A percentile compares a stretch with the other conserved stretches of the same genome.
Conservation (phyloP, 2,888 invertebrate species). For the Drosophila mettleri region DNA sequence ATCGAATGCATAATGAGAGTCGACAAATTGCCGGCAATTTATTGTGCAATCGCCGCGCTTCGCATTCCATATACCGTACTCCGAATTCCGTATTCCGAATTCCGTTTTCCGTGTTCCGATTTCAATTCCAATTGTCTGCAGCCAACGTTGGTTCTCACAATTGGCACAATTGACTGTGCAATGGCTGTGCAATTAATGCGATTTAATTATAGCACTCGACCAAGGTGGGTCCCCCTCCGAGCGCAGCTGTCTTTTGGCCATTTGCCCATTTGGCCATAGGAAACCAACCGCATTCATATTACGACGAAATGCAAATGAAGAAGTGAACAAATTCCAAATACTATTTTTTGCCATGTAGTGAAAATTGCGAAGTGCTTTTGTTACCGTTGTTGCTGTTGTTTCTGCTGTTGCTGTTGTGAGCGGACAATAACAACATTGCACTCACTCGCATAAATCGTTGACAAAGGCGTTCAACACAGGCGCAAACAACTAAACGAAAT, state of each 20-base stretch:
- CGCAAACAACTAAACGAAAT: slow-evolving; percentile 16
- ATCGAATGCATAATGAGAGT: slow-evolving; percentile 37
- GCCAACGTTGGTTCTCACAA: slow-evolving; percentile 59
- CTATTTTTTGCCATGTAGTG: slow-evolving; percentile 7
- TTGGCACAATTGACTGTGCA: slow-evolving; percentile 60
- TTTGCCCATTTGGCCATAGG: slow-evolving; percentile 25
- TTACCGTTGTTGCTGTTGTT: slow-evolving; percentile 6
- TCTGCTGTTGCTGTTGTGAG: slow-evolving; percentile 52
- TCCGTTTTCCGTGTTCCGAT: slow-evolving; percentile 36
- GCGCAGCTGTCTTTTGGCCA: slow-evolving; percentile 11
- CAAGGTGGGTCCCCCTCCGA: not conserved
- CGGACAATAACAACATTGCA: slow-evolving; percentile 46
- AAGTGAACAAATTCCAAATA: slow-evolving; percentile 39
- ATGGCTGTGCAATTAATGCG: slow-evolving; percentile 60
- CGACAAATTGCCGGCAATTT: slow-evolving; percentile 63
- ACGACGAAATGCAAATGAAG: slow-evolving; percentile 68
- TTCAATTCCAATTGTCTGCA: slow-evolving; percentile 12
- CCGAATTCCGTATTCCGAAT: slow-evolving; percentile 16
- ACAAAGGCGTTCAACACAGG: slow-evolving; percentile 43
- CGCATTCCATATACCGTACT: slow-evolving; percentile 15
- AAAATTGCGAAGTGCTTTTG: slow-evolving; percentile 33
- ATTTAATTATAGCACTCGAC: slow-evolving; percentile 65
- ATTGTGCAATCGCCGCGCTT: slow-evolving; percentile 46
- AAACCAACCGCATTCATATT: slow-evolving; percentile 20
- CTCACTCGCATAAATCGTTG: slow-evolving; percentile 30